Base-by-base conservation (phyloP, 2,888 invertebrate species). In the Elegia similella region DNA sequence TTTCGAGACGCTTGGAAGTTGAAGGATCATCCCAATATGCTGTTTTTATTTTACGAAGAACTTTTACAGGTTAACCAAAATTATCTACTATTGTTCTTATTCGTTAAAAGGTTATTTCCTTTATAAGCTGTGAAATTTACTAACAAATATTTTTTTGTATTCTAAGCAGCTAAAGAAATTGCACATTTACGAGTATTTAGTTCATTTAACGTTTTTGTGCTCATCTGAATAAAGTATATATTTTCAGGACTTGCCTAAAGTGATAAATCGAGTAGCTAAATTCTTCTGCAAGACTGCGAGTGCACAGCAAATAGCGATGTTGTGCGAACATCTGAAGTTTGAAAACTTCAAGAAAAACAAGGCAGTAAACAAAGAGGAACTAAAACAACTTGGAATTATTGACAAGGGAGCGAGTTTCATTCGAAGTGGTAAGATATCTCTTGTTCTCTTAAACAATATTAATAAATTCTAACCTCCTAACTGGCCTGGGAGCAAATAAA, bases 11-110 rank as follows among this genome's bases (percentile, higher is more conserved):
- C 94, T 0, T 95, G 95, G 94, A 81, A 86, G 0, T 72, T 92
- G 29, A 90, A 93, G 59, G 63, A 94, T 59, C 84, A 94, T 64
- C 80, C 93, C 0, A 95, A 96, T 79, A 84, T 96, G 30, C 80
- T 95, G 0, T 95, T 95, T 66, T 76, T 96, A 42, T 95, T 94
- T 72, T 96, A 96, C 69, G 96, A 96, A 83, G 94, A 96, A 61
- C 92, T 96, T 86, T 86, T 92, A 55, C 86, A 89, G 77, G 94
- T 94, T 23, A 5, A 3, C 5, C 2, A 23, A 23, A 23, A 23
- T 23, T 23, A 2, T 23, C 2, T 23, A 2, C 23, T 23, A n/a
- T n/a, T n/a, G n/a, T n/a, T n/a, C n/a, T n/a, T n/a, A n/a, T n/a
- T n/a, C n/a, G n/a, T n/a, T n/a, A n/a, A n/a, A n/a, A n/a, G n/a